Conservation (phyloP, 1,140 invertebrate genomes). For the Dermatophagoides farinae region DNA sequence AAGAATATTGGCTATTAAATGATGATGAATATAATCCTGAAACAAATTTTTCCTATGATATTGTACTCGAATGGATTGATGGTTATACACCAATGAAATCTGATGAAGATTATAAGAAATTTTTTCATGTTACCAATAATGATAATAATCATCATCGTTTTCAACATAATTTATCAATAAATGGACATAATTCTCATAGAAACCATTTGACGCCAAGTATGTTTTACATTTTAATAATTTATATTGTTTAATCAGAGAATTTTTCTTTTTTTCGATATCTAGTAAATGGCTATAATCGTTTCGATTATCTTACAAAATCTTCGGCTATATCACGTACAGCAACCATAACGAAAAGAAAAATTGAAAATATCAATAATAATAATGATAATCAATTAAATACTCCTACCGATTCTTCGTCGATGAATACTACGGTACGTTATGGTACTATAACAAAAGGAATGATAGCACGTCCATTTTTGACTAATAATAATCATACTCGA, state of each 20-base stretch:
- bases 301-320: constrained; percentile 1
- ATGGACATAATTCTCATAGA: neutral
- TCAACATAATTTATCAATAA: neutral
- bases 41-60: no score
- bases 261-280: neutral
- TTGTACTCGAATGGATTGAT: no score
- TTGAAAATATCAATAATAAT: neutral
- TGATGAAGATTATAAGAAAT: neutral
- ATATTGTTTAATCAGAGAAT: neutral
- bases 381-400: neutral
- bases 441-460: constrained; percentile 2
- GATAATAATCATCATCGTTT: neutral
- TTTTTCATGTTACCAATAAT: no score
- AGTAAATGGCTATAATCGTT: neutral
- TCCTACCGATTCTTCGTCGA: neutral
- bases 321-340: neutral
- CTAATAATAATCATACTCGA: neutral
- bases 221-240: neutral
- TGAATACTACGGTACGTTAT: neutral
- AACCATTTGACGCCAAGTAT: neutral
- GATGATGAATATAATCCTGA: neutral
- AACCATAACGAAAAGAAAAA: neutral
- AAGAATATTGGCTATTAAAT: neutral
- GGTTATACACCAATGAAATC: neutral
- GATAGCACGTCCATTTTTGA: neutral